Percentiles rank a stretch among this genome's conserved stretches.
These are phyloP conservation scores for Tachina lurida DNA, from an alignment of 2,888 invertebrate species.

Conservation along the genomic window DNA sequence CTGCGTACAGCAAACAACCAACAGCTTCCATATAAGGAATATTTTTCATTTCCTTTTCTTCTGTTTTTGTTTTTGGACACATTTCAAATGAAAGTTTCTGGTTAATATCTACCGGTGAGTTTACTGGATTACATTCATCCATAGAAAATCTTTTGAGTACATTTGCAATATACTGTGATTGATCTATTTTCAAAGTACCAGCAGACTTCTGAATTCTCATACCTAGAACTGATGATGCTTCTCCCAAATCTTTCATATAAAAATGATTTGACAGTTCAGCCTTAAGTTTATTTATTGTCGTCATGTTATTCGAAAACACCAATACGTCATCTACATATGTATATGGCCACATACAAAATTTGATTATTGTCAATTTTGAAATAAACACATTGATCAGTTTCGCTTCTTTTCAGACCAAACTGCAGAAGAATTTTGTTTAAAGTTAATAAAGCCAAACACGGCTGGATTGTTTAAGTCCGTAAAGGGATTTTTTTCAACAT, in stretches of 20 bases:
- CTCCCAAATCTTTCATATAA: constrained; percentile 16
- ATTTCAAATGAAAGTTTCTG: too few relatives aligned
- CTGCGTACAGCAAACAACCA: too few relatives aligned
- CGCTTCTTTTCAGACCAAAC: constrained; percentile 38
- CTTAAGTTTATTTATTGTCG: constrained; percentile 43
- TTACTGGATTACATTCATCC: neutral
- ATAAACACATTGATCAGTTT: constrained; percentile 58
- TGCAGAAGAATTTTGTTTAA: constrained; percentile 40
- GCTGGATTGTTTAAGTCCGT: constrained; percentile 45
- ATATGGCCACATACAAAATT: constrained; percentile 45
- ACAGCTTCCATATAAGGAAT: neutral
- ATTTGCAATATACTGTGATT: constrained; percentile 51
- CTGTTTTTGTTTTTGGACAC: neutral
- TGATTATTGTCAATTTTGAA: neutral
- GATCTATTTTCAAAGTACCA: constrained; percentile 47
- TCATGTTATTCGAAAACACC: constrained; percentile 48
- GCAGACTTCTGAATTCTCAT: constrained; percentile 41
- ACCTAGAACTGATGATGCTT: neutral
- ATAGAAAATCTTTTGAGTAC: constrained; percentile 47
- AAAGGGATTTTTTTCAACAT: constrained; percentile 34
- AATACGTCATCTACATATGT: constrained; percentile 71
- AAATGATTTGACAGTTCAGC: too few relatives aligned
- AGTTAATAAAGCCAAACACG: constrained; percentile 41
- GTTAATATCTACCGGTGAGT: too few relatives aligned
- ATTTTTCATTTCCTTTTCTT: neutral